Evolutionary conservation across 1,140 invertebrate species (phyloP).

Genomic region (Danaus melanippus): DNA sequence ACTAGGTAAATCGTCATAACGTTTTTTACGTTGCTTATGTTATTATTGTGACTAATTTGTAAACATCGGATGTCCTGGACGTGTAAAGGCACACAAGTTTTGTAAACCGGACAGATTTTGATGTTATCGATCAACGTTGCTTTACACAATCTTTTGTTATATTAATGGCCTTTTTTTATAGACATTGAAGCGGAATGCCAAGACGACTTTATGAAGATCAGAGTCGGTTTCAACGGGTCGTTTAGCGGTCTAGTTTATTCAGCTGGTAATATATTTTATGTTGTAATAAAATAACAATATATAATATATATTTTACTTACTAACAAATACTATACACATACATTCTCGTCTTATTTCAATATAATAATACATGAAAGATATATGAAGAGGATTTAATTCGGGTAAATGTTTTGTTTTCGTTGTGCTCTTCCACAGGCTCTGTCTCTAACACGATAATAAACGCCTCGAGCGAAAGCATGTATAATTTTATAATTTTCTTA

Average conservation of each 20-base stretch:
- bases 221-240: constrained; percentile 92
- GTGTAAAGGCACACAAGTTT: constrained; percentile 17
- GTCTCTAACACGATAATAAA: neutral
- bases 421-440: too few relatives aligned
- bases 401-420: too few relatives aligned
- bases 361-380: too few relatives aligned
- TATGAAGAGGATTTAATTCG: too few relatives aligned
- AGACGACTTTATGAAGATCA: constrained; percentile 95
- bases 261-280: constrained; percentile 74
- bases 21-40: too few relatives aligned
- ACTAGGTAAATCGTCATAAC: too few relatives aligned
- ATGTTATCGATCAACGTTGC: constrained; percentile 28
- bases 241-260: constrained; percentile 92
- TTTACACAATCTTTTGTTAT: constrained; percentile 12
- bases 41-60: constrained; percentile 17
- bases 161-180: constrained; percentile 55
- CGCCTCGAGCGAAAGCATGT: constrained; percentile 5
- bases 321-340: too few relatives aligned
- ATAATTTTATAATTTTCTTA: constrained; percentile 8
- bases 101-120: constrained; percentile 35
- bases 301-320: too few relatives aligned
- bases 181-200: constrained; percentile 96
- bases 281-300: neutral
- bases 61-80: constrained; percentile 19
- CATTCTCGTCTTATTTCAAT: too few relatives aligned